Percentiles rank a stretch among this genome's conserved stretches.
phyloP scores from a whole-genome alignment of 2,888 invertebrate genomes.

The Holacanthella duospinosa region DNA sequence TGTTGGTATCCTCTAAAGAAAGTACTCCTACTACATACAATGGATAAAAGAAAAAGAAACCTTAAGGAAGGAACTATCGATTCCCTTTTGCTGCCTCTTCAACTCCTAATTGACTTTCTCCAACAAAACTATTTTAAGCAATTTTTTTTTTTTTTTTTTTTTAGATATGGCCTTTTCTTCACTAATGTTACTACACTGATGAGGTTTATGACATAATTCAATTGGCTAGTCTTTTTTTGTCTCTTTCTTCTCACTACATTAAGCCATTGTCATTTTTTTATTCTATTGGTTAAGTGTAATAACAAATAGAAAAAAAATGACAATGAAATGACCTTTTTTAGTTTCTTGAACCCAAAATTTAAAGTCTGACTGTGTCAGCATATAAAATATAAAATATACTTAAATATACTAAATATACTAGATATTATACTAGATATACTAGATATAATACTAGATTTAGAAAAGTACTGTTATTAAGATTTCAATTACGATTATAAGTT shows the following conservation, averaged over 20 bases:
- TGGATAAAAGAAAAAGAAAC: too few relatives aligned
- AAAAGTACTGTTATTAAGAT: background rate
- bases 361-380: background rate
- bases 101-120: background rate
- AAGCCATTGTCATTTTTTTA: background rate
- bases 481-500: conserved; percentile 3
- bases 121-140: background rate
- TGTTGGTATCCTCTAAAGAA: too few relatives aligned
- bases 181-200: background rate
- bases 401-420: background rate
- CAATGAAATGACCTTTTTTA: background rate
- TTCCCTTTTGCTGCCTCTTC: too few relatives aligned
- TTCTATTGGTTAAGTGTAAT: background rate
- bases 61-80: too few relatives aligned
- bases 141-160: background rate
- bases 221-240: too few relatives aligned
- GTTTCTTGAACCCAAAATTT: background rate
- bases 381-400: background rate
- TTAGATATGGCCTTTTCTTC: too few relatives aligned
- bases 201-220: background rate
- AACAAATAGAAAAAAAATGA: background rate
- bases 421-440: too few relatives aligned
- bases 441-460: too few relatives aligned
- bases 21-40: too few relatives aligned
- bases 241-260: background rate